Conservation (phyloP, 1,140 invertebrate genomes). For the Zaprionus kolodkinae region DNA sequence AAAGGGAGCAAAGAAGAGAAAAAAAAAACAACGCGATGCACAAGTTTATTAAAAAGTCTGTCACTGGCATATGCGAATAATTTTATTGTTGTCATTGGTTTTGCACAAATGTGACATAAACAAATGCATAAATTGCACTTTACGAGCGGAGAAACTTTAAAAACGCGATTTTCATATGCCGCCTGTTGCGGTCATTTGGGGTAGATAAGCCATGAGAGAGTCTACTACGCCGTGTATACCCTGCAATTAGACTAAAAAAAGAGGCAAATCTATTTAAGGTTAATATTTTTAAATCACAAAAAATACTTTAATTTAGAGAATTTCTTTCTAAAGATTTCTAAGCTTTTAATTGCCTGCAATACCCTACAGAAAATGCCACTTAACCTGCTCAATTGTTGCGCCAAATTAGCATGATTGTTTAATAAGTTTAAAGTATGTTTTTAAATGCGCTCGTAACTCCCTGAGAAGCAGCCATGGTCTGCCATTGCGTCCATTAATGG, state of each 20-base stretch:
- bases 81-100: slow-evolving; percentile 68
- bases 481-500: slow-evolving; percentile 54
- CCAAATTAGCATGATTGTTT: slow-evolving; percentile 21
- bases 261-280: no score
- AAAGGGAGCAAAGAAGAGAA: background rate
- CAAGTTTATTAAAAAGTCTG: slow-evolving; percentile 77
- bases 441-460: background rate
- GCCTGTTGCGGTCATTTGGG: slow-evolving; percentile 20
- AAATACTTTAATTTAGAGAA: background rate
- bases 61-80: slow-evolving; percentile 64
- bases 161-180: slow-evolving; percentile 14
- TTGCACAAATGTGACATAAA: slow-evolving; percentile 69
- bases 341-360: background rate
- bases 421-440: slow-evolving; percentile 26
- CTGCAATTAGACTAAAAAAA: background rate
- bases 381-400: background rate
- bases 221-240: background rate
- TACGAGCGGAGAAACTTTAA: slow-evolving; percentile 42
- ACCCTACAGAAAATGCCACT: background rate
- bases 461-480: background rate
- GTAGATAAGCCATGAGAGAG: background rate
- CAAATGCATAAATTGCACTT: slow-evolving; percentile 72
- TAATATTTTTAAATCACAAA: background rate
- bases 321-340: background rate
- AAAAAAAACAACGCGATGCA: slow-evolving; percentile 48